phyloP scores from a whole-genome alignment of 2,888 invertebrate genomes.

The Pseudococcus longispinus region DNA sequence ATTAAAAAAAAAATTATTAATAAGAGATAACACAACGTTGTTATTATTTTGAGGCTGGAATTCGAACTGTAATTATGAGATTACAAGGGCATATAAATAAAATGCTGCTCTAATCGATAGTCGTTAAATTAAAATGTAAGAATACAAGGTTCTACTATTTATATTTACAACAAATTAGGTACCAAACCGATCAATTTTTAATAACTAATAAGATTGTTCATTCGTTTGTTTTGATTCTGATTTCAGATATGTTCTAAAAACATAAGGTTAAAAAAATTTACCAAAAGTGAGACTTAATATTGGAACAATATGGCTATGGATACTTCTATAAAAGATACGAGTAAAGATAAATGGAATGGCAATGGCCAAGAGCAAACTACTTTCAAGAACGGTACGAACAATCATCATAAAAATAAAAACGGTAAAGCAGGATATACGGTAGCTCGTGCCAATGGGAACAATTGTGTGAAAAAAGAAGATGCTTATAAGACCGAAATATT shows the following conservation, averaged over 20 bases:
- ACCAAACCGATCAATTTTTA: not conserved
- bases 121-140: not conserved
- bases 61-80: not conserved
- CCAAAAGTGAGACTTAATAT: not conserved
- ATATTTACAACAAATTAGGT: not conserved
- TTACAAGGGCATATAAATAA: not conserved
- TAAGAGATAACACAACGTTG: not conserved
- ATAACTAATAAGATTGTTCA: not conserved
- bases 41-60: not conserved
- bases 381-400: constrained; percentile 31
- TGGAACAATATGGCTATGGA: constrained; percentile 48
- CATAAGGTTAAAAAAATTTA: not conserved
- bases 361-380: constrained; percentile 8
- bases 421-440: constrained; percentile 27
- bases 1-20: not conserved
- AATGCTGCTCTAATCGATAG: not conserved
- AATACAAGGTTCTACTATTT: not conserved
- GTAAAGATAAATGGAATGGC: constrained; percentile 42
- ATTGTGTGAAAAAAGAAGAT: constrained; percentile 36
- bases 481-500: constrained; percentile 21
- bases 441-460: constrained; percentile 34
- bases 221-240: not conserved
- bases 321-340: constrained; percentile 37
- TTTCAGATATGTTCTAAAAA: constrained; percentile 10
- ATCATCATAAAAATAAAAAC: constrained; percentile 29